These are phyloP conservation scores for Chaetodon trifasciatus DNA, from an alignment of 2,797 vertebrate genomes.

Conservation along the genomic window DNA sequence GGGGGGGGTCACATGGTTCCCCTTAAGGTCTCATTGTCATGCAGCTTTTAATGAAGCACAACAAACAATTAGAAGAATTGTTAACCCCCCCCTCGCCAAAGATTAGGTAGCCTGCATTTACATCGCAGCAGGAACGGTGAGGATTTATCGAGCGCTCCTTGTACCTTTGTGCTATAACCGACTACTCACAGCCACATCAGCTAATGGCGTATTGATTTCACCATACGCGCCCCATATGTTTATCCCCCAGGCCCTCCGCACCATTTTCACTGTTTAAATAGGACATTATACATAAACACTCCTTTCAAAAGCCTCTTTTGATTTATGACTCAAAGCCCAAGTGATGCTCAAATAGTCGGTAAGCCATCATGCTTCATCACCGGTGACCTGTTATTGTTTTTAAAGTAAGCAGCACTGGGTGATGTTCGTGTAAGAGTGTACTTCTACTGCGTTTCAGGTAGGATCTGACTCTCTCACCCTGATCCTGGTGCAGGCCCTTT, in stretches of 20 bases:
- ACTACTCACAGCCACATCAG: constrained; percentile 73
- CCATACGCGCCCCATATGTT: constrained; percentile 77
- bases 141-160: constrained; percentile 70
- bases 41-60: constrained; percentile 50
- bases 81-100: constrained; percentile 42
- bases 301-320: constrained; percentile 74
- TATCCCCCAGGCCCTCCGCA: constrained; percentile 76
- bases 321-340: constrained; percentile 72
- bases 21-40: not conserved
- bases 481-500: no score
- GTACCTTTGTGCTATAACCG: constrained; percentile 69
- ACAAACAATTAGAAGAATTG: constrained; percentile 57
- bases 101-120: constrained; percentile 58
- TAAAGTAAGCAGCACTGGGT: constrained; percentile 51
- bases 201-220: constrained; percentile 85
- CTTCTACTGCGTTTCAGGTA: not conserved
- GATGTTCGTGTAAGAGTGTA: constrained; percentile 54
- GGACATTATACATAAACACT: constrained; percentile 81
- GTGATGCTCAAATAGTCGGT: constrained; percentile 66
- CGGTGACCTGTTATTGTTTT: constrained; percentile 64
- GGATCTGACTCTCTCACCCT: not conserved
- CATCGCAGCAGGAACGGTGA: constrained; percentile 64
- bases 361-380: constrained; percentile 69
- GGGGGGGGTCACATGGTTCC: not conserved
- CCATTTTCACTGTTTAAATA: constrained; percentile 80